Evolutionary conservation across 2,888 invertebrate species (phyloP), one percentile per base, ranked within the genome.

Genomic region (Allacma fusca): DNA sequence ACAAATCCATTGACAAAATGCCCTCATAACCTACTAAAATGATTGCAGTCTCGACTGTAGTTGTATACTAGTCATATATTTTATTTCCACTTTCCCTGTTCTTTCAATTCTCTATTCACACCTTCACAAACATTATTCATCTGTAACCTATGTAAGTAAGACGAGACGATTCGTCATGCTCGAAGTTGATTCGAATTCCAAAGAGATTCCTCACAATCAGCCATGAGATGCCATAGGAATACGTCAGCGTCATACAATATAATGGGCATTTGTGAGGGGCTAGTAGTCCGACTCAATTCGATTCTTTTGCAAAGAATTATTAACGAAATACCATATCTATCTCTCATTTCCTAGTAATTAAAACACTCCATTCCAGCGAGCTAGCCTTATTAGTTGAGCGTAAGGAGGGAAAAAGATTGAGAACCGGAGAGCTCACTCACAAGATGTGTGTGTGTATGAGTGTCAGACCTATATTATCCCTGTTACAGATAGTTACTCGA

Each of bases 21-120:
- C 73, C 77, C 77, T 77, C 77, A 67, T 73, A 77, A 77, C 77
- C 77, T 77, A 77, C 73, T 77, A 73, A 77, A 68, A 71, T 24
- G 50, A 13, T 50, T 13, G 5, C 5, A 40, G 13, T n/a, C n/a
- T n/a, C 40, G 13, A 40, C 40, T 40, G 40, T 40, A 40, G 13
- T 9, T 9, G 13, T 40, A 9, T 40, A 5, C 40, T 40, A 9
- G 16, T 50, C 50, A 13, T 50, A 19, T 5, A 50, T n/a, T 9
- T 50, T 50, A 5, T 50, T 4, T 50, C 50, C 2, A 16, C 2
- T 9, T 16, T 9, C 50, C 2, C 2, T 50, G 50, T 2, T 50
- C 2, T n/a, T 19, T 50, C 16, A 50, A 5, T 50, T 50, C 16
- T 16, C 2, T 50, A 12, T 50, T 50, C 50, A 16, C 50, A 12